Evolutionary conservation across 2,113 vertebrate genomes (phyloP).

Genomic region (Mirza zaza): DNA sequence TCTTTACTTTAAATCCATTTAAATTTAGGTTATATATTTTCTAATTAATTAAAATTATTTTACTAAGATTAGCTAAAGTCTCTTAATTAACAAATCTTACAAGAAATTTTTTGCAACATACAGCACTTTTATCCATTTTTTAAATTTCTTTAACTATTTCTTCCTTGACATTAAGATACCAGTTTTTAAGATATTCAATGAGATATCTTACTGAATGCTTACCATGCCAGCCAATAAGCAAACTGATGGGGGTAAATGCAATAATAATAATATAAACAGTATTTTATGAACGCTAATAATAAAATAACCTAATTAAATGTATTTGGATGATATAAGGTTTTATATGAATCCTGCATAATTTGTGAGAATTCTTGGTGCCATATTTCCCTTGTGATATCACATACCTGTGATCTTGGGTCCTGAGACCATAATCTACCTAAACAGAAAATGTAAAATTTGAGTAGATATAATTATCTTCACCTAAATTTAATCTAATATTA

Average conservation of each 20-base stretch:
- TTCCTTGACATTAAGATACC: neutral
- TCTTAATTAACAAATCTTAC: neutral
- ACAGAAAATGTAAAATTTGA: neutral
- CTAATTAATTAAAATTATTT: neutral
- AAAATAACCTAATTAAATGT: neutral
- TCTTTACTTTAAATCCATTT: neutral
- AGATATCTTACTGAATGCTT: neutral
- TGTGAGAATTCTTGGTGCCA: neutral
- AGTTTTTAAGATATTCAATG: neutral
- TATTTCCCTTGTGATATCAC: no score
- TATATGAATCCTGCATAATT: neutral
- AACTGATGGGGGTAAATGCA: neutral
- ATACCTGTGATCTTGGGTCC: neutral
- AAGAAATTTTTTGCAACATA: neutral
- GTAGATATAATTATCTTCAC: neutral
- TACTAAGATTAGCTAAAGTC: neutral
- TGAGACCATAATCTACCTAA: neutral
- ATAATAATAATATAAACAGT: neutral
- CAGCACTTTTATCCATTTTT: no score
- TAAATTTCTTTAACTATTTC: neutral
- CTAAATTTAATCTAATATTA: neutral
- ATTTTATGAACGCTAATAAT: neutral
- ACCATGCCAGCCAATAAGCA: rapidly evolving
- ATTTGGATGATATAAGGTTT: neutral
- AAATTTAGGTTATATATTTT: neutral